A percentile compares a stretch with the other conserved stretches of the same genome.
phyloP scores from a whole-genome alignment of 2,797 vertebrate genomes.

The Phrynocephalus guinanensis region DNA sequence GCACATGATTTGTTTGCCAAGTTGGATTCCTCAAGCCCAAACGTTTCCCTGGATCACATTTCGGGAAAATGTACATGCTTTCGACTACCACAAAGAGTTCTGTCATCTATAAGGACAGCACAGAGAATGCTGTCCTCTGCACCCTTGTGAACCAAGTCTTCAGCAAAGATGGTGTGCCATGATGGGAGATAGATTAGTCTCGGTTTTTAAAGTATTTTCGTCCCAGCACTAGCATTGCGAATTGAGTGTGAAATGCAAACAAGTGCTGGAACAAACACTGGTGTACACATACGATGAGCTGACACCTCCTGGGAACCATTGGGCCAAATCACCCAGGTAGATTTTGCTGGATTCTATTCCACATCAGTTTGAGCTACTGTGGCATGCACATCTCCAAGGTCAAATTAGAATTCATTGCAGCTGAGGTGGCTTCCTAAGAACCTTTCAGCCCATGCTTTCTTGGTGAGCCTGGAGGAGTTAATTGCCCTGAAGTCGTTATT shows the following conservation, averaged over 20 bases:
- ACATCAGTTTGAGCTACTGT: constrained; percentile 54
- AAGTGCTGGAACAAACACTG: not conserved
- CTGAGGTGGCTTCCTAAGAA: constrained; percentile 68
- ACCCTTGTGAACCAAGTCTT: not conserved
- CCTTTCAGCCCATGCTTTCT: constrained; percentile 7
- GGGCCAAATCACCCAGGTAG: not conserved
- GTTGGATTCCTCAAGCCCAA: too few relatives aligned
- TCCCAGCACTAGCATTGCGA: not conserved
- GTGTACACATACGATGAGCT: not conserved
- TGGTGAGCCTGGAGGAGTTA: constrained; percentile 56
- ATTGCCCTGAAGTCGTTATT: constrained; percentile 60
- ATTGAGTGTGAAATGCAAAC: not conserved
- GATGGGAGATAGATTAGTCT: not conserved
- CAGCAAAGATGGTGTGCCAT: not conserved
- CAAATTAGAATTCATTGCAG: constrained; percentile 56
- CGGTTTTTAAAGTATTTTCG: not conserved
- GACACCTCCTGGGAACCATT: not conserved
- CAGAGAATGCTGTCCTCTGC: not conserved
- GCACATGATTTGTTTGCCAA: too few relatives aligned
- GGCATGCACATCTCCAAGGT: constrained; percentile 65
- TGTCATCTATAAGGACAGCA: not conserved
- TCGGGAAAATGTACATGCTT: too few relatives aligned
- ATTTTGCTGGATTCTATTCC: not conserved
- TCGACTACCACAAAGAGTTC: too few relatives aligned
- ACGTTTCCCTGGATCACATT: too few relatives aligned